A percentile compares a stretch with the other conserved stretches of the same genome.
Conservation (phyloP, 2,113 vertebrate genomes). For the Strix uralensis region DNA sequence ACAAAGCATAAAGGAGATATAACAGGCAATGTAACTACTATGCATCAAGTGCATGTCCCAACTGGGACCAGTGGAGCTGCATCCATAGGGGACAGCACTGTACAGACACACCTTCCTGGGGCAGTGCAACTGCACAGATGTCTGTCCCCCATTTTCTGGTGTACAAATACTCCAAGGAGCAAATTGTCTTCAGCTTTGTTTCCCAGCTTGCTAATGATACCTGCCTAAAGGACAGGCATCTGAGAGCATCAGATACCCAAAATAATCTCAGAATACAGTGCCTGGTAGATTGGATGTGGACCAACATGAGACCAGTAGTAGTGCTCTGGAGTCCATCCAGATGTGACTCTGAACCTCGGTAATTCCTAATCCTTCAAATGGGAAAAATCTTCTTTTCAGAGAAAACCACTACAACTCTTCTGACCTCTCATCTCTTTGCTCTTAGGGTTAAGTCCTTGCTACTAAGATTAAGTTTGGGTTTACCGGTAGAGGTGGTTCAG, state of each 20-base stretch:
- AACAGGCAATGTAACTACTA: background rate
- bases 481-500: background rate
- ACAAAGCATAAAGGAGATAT: background rate
- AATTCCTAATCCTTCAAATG: background rate
- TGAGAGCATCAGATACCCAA: background rate
- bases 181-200: background rate
- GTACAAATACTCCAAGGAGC: background rate
- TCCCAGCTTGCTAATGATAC: background rate
- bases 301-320: background rate
- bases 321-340: background rate
- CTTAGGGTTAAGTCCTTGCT: background rate
- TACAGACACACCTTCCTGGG: background rate
- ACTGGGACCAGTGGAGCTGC: background rate
- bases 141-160: background rate
- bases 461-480: background rate
- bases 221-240: background rate
- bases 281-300: background rate
- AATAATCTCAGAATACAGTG: background rate
- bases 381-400: background rate
- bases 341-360: background rate
- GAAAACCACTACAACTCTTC: background rate
- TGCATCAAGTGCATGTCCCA: background rate
- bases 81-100: background rate
- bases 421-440: background rate
- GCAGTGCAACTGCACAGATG: background rate